Percentiles rank a stretch among this genome's conserved stretches.
Conservation (phyloP, 2,797 vertebrate species). For the Mycteria americana region DNA sequence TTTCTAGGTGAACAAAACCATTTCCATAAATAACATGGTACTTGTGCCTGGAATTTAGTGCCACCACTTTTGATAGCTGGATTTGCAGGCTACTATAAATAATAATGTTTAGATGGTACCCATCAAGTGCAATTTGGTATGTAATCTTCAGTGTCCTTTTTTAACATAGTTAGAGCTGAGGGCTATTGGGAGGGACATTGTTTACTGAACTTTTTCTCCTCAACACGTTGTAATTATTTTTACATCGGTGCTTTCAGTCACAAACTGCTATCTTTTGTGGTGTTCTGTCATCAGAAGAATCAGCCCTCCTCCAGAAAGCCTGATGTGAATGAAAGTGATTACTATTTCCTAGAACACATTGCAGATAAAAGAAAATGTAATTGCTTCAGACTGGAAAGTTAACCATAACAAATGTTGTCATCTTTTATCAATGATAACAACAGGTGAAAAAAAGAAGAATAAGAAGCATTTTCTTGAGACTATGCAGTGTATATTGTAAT, state of each 20-base stretch:
- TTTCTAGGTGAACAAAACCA: background rate
- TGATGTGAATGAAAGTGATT: slow-evolving; percentile 27
- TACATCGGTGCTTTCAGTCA: background rate
- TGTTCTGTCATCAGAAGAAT: background rate
- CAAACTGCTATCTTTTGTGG: background rate
- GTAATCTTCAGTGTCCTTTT: background rate
- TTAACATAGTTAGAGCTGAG: background rate
- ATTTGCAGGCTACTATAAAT: background rate
- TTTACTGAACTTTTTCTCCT: background rate
- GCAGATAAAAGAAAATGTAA: slow-evolving; percentile 21
- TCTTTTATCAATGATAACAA: slow-evolving; percentile 62
- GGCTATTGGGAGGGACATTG: background rate
- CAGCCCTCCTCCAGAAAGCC: background rate
- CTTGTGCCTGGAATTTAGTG: background rate
- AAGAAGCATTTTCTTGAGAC: background rate
- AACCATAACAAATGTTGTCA: slow-evolving; percentile 45
- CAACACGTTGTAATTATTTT: background rate
- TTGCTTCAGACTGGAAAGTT: slow-evolving; percentile 33
- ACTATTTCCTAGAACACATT: slow-evolving; percentile 13
- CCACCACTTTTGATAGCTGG: background rate
- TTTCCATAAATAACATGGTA: background rate
- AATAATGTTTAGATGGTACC: background rate
- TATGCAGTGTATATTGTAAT: background rate
- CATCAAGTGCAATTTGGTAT: background rate
- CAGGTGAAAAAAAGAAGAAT: slow-evolving; percentile 17